These are phyloP conservation scores for Misgurnus mizolepis DNA, from an alignment of 2,113 vertebrate species.

Conservation along the genomic window DNA sequence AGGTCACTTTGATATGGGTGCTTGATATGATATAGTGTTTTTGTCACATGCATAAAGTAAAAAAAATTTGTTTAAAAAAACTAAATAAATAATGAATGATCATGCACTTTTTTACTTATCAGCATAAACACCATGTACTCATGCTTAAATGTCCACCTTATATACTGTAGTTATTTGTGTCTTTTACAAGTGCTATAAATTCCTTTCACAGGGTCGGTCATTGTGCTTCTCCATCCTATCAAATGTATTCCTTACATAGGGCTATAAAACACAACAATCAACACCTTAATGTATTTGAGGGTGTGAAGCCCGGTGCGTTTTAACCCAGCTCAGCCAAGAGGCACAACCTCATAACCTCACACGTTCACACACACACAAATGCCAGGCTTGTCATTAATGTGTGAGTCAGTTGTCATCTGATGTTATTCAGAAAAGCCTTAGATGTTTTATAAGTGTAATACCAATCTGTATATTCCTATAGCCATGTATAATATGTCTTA, in stretches of 20 bases:
- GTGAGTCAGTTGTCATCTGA: not conserved
- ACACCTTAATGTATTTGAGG: conserved; percentile 7
- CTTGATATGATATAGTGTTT: not conserved
- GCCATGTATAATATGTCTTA: no score
- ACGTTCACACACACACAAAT: conserved; percentile 21
- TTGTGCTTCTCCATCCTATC: conserved; percentile 6
- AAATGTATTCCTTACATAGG: conserved; percentile 6
- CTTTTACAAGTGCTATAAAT: conserved; percentile 10
- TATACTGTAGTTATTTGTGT: not conserved
- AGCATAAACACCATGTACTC: not conserved
- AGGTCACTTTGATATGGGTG: no score
- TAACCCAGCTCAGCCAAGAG: not conserved
- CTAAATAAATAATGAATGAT: no score
- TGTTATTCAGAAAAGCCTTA: not conserved
- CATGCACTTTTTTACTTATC: no score
- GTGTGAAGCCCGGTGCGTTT: conserved; percentile 22
- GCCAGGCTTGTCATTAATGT: conserved; percentile 13
- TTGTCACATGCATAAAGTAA: not conserved
- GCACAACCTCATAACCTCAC: conserved; percentile 6
- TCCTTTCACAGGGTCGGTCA: not conserved
- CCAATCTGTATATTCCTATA: no score
- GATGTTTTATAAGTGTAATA: not conserved
- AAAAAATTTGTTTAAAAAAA: not conserved
- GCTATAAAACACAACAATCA: conserved; percentile 38
- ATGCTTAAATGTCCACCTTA: not conserved